Conservation (phyloP, 1,140 invertebrate species). For the Heliconius nattereri region DNA sequence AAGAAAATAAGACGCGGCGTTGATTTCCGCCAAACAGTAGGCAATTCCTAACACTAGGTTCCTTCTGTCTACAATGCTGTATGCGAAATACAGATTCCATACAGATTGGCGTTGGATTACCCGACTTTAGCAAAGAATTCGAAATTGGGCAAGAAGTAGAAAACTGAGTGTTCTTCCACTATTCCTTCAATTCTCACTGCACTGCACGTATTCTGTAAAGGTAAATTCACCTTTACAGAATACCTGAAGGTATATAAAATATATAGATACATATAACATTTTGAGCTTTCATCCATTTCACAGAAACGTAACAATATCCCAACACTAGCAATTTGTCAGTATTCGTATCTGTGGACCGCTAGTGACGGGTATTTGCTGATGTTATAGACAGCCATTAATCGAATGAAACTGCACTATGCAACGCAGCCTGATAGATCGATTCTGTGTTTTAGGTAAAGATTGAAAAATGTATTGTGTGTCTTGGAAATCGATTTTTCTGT, state of each 20-base stretch:
- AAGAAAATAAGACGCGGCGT: too few species aligned
- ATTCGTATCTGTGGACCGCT: conserved; percentile 30
- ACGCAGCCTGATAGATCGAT: conserved; percentile 1
- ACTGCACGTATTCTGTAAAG: too few species aligned
- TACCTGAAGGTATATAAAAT: neutral
- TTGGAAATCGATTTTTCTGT: neutral
- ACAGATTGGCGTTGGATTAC: too few species aligned
- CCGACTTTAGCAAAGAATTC: too few species aligned
- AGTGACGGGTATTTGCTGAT: conserved; percentile 34
- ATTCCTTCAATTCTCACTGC: too few species aligned
- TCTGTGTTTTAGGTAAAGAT: conserved; percentile 9
- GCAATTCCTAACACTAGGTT: too few species aligned
- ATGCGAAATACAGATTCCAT: too few species aligned
- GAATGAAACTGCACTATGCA: conserved; percentile 31
- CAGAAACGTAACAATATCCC: conserved; percentile 5
- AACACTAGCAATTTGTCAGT: conserved; percentile 25
- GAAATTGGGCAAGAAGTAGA: too few species aligned
- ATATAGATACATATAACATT: neutral
- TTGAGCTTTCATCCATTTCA: neutral
- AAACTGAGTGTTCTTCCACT: too few species aligned
- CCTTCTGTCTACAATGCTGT: too few species aligned
- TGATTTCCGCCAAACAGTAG: too few species aligned
- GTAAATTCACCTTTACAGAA: neutral
- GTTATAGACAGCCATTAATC: conserved; percentile 33
- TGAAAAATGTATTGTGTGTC: conserved; percentile 14